phyloP scores from a whole-genome alignment of 2,888 invertebrate genomes.

The Magallana nippona region DNA sequence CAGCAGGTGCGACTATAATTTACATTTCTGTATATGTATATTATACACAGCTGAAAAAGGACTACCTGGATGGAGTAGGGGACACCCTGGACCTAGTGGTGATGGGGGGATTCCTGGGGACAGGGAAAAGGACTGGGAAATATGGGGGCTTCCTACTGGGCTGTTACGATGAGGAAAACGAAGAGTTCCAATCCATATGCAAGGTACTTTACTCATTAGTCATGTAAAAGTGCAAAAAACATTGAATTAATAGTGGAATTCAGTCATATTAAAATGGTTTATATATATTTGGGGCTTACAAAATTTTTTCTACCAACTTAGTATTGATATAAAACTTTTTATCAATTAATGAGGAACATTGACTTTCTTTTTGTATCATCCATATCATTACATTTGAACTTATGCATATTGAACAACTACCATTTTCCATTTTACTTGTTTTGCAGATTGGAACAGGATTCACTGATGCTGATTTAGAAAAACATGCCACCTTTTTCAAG shows the following conservation, averaged over 20 bases:
- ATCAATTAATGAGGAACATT: too few relatives aligned
- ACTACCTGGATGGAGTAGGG: constrained; percentile 97
- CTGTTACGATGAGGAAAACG: constrained; percentile 92
- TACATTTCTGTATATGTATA: too few relatives aligned
- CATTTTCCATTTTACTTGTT: neutral
- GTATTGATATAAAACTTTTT: too few relatives aligned
- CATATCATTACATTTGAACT: too few relatives aligned
- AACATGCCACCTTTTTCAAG: constrained; percentile 88
- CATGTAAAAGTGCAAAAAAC: too few relatives aligned
- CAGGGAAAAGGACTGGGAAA: constrained; percentile 94
- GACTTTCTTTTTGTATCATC: too few relatives aligned
- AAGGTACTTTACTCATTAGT: constrained; percentile 83
- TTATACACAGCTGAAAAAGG: constrained; percentile 89
- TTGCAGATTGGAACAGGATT: constrained; percentile 94
- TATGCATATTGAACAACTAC: neutral
- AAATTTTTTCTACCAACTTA: too few relatives aligned
- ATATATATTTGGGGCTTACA: too few relatives aligned
- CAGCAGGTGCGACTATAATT: too few relatives aligned
- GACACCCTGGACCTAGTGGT: constrained; percentile 98
- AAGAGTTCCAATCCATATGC: constrained; percentile 95
- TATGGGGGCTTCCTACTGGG: constrained; percentile 98
- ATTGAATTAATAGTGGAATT: too few relatives aligned
- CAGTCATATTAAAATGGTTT: too few relatives aligned
- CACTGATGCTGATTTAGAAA: constrained; percentile 91
- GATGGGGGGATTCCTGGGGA: constrained; percentile 95